Evolutionary conservation across 2,888 invertebrate species (phyloP), one percentile per base, ranked within the genome.

Genomic region (Hylaea fasciaria): DNA sequence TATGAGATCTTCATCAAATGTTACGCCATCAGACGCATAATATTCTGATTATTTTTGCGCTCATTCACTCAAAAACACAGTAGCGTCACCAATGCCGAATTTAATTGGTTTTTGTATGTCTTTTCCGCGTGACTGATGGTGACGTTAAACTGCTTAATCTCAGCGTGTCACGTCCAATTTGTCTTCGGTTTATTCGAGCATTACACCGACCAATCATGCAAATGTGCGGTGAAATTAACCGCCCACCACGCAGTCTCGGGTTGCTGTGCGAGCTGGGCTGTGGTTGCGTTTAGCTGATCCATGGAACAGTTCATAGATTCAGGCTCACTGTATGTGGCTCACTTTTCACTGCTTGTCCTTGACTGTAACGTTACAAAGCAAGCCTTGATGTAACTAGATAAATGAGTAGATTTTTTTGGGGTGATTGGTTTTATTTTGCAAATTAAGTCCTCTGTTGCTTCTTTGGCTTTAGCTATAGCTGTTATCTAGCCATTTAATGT

Each of bases 201-300:
- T 62, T 51, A 62, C 47, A 65, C 65, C 59, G 63, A 44, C 60
- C 62, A 56, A 57, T 60, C 63, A 63, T 67, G 66, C 64, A 63
- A 67, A 67, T 68, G 64, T 62, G 57, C 53, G 62, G 64, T 51
- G 61, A 62, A 66, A 66, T 56, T 66, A 55, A 37, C 50, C 70
- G 69, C 70, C 70, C 66, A 70, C 72, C 41, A 35, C 49, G 47
- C 51, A 46, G 63, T 59, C 59, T 63, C 45, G 55, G 16, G 44
- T 40, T 48, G 51, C 43, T n/a, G 29, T 12, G 35, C 17, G 32
- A 11, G 22, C 37, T 49, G 48, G 9, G 56, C 37, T 56, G 49
- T 43, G 12, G 9, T 13, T 13, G 11, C 37, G 14, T 13, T 35
- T 44, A 28, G 28, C 28, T 46, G 45, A 39, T 28, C 45, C 9